A percentile compares a stretch with the other conserved stretches of the same genome.
Evolutionary conservation across 30 jellyfish, hydroid and myxozoan species (phyloP).

Genomic region (Cassiopea xamachana): DNA sequence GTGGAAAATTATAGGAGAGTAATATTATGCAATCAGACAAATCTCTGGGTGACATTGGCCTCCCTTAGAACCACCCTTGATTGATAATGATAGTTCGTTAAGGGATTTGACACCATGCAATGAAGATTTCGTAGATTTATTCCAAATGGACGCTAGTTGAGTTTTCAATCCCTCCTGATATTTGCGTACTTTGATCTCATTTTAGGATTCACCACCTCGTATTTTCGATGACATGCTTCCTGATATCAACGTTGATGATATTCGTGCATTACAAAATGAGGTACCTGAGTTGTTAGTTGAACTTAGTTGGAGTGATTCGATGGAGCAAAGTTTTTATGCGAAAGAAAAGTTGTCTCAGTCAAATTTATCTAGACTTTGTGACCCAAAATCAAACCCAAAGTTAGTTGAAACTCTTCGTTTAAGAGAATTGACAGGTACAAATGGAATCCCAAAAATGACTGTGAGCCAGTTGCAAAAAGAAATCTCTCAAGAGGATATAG

Average conservation of each 20-base stretch:
- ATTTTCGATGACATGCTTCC: conserved; percentile 84
- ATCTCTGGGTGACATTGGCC: too few relatives aligned
- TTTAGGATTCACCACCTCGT: conserved; percentile 88
- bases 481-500: conserved; percentile 79
- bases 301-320: conserved; percentile 74
- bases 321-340: conserved; percentile 78
- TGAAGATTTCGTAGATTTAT: too few relatives aligned
- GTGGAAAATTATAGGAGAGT: too few relatives aligned
- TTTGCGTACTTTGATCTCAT: background rate
- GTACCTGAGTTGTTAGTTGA: conserved; percentile 92
- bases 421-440: conserved; percentile 58
- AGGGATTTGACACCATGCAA: too few relatives aligned
- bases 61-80: too few relatives aligned
- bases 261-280: conserved; percentile 69
- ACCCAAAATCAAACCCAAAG: conserved; percentile 76
- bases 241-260: conserved; percentile 77
- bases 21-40: too few relatives aligned
- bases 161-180: background rate
- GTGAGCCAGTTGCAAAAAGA: conserved; percentile 91
- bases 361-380: conserved; percentile 75
- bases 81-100: too few relatives aligned
- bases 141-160: too few relatives aligned
- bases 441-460: conserved; percentile 68
- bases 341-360: conserved; percentile 81
- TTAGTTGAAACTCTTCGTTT: conserved; percentile 73